A percentile compares a stretch with the other conserved stretches of the same genome.
phyloP scores from a whole-genome alignment of 2,113 vertebrate genomes.

The Perccottus glenii region DNA sequence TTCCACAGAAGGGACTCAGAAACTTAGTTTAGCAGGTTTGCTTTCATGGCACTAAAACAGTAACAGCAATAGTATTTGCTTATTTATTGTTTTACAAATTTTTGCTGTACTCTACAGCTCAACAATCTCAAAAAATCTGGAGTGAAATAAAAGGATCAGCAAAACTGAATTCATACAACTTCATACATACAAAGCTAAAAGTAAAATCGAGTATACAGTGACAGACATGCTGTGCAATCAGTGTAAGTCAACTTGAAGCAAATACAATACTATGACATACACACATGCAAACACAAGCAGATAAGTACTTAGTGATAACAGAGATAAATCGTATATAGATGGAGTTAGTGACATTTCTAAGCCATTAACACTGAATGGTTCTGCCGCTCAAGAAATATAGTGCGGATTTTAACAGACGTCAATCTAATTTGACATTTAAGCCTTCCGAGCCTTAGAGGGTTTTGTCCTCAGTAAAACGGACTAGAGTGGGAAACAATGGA shows the following conservation, averaged over 20 bases:
- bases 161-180: no score
- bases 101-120: no score
- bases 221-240: no score
- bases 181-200: no score
- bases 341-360: slow-evolving; percentile 66
- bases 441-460: slow-evolving; percentile 27
- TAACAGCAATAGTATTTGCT: not conserved
- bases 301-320: no score
- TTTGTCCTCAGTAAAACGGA: slow-evolving; percentile 21
- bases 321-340: slow-evolving; percentile 11
- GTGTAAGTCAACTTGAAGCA: no score
- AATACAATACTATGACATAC: no score
- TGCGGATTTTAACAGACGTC: slow-evolving; percentile 50
- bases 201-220: no score
- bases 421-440: slow-evolving; percentile 64
- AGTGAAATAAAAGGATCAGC: no score
- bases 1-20: slow-evolving; percentile 8
- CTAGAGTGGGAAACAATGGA: slow-evolving; percentile 32
- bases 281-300: no score
- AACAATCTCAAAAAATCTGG: no score
- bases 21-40: slow-evolving; percentile 4
- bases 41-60: not conserved
- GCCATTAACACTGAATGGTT: slow-evolving; percentile 47
- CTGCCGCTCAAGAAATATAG: slow-evolving; percentile 16
- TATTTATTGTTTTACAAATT: not conserved